Base-by-base conservation (phyloP, 2,888 invertebrate species). In the Eulithis prunata region DNA sequence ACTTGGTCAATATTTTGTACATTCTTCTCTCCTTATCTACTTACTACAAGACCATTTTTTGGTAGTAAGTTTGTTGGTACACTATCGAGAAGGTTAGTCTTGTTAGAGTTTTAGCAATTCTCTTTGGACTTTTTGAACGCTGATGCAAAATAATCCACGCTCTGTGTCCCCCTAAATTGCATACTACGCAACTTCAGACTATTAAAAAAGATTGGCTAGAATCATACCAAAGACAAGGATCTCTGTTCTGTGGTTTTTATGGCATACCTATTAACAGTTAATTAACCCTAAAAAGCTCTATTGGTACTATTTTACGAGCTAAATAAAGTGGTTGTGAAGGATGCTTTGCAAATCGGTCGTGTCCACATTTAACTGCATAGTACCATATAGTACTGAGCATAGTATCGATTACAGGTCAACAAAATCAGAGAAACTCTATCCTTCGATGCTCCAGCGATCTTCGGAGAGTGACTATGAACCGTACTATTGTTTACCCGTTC, bases 371-470 rank as follows among this genome's bases (percentile, higher is more conserved):
- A 1, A 21, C 21, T 21, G 21, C 21, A 21, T 21, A 21, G 21
- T 21, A 3, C 14, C 21, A 12, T 13, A 12, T 0, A 13, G 36
- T 47, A 41, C 32, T 54, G 45, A 63, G 36, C 10, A 10, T 32
- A 62, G 13, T 61, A 68, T 57, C 70, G 38, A 55, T 89, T 88
- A 8, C 95, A 97, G 97, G 90, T 98, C 98, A 51, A 98, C 98
- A 14, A 98, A 98, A 91, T 98, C 98, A 10, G 98, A 98, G 88
- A 98, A 98, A 91, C 94, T 98, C 85, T 98, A 98, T 87, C 98
- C 98, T 45, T 97, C 97, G 69, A 97, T 98, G 97, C 90, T 98
- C 79, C 97, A 96, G 77, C 94, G 96, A 70, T 96, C 96, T 80
- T 95, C 96, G 75, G 95, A 97, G 78, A 96, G 97, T 68, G 97